These are phyloP conservation scores for Drosophila imparisetae DNA, from an alignment of 2,888 invertebrate genomes.

Conservation along the genomic window DNA sequence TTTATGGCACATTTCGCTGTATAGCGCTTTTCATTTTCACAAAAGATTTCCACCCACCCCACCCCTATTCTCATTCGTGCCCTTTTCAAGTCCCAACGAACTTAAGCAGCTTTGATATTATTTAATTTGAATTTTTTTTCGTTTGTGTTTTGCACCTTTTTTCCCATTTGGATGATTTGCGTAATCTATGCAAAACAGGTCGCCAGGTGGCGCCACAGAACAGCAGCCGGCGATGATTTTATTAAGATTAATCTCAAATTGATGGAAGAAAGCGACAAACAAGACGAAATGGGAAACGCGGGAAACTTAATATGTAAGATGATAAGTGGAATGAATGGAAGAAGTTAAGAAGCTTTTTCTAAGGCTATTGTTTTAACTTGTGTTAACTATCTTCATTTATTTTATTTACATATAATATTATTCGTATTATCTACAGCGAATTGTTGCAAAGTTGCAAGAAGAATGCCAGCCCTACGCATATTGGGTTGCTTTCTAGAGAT, in stretches of 20 bases:
- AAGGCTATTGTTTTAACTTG: background rate
- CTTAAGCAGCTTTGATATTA: slow-evolving; percentile 71
- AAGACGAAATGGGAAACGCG: background rate
- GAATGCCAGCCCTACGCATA: background rate
- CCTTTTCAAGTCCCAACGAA: slow-evolving; percentile 6
- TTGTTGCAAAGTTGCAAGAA: background rate
- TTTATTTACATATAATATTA: background rate
- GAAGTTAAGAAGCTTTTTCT: background rate
- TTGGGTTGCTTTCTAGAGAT: background rate
- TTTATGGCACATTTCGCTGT: slow-evolving; percentile 71
- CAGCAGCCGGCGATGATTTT: slow-evolving; percentile 45
- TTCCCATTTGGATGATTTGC: slow-evolving; percentile 47
- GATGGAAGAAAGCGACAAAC: slow-evolving; percentile 40
- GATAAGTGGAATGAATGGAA: background rate
- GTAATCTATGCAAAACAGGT: slow-evolving; percentile 54
- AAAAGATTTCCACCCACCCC: slow-evolving; percentile 29
- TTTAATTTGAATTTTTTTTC: slow-evolving; percentile 59
- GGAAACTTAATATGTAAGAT: background rate
- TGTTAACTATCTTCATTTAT: background rate
- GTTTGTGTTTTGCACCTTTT: slow-evolving; percentile 18
- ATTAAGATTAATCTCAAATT: slow-evolving; percentile 50
- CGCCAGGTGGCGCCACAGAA: slow-evolving; percentile 42
- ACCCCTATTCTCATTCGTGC: too few species aligned
- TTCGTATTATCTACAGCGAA: background rate
- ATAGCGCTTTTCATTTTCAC: slow-evolving; percentile 48